Evolutionary conservation across 2,888 invertebrate species (phyloP), one percentile per base, ranked within the genome.

Genomic region (Conomelus anceps): DNA sequence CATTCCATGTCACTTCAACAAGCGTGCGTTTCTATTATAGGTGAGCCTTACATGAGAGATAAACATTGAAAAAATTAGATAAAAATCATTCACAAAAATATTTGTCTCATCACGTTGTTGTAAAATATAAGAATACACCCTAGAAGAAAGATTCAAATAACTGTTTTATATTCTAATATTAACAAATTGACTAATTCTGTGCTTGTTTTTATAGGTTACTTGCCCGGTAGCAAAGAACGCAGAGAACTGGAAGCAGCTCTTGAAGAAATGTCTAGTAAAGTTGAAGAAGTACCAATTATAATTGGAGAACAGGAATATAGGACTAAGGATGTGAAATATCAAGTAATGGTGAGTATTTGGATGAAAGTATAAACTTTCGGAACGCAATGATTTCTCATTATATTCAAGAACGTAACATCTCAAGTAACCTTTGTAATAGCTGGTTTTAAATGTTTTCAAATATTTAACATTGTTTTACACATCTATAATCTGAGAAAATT

Each of bases 231-330:
- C 91, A 93, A 94, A 89, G 99, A 99, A 93, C 95, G 98, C 89
- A 93, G 94, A 88, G 96, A 95, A 86, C 94, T 99, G 34, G 95
- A 96, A 91, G 94, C 94, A 88, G 96, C 96, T 86, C 93, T 99
- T 85, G 94, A 95, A 90, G 94, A 95, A 90, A 95, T 96, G 91
- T 94, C 96, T 17, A 93, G 94, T 23, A 94, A 94, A 89, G 95
- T 96, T 90, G 96, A 97, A 92, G 99, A 99, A 91, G 96, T 99
- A 90, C 99, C 99, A 11, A 97, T 99, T 93, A 96, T 99, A n/a
- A 98, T 99, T 93, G 99, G 99, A n/a, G 96, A 97, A 91, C 95
- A 99, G 93, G 96, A 96, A 92, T 96, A 97, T 91, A 95, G 95
- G 92, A 97, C 97, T 0, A 95, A 96, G 90, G 95, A 96, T 92